A percentile compares a stretch with the other conserved stretches of the same genome.
These are phyloP conservation scores for Eugnorisma glareosa DNA, from an alignment of 2,888 invertebrate species.

Conservation along the genomic window DNA sequence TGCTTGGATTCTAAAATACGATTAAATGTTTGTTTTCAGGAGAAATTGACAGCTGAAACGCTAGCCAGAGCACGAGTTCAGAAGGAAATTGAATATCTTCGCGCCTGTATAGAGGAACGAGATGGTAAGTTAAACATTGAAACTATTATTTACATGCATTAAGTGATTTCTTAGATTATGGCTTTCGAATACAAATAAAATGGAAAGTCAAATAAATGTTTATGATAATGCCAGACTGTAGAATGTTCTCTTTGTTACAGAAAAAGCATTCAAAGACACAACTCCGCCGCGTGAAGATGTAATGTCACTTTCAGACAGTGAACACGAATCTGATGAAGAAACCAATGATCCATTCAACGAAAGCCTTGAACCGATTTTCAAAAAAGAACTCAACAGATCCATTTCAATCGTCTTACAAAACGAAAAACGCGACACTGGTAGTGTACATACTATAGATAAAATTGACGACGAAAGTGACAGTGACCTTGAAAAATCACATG, in stretches of 20 bases:
- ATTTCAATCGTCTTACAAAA: conserved; percentile 67
- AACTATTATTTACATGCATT: not conserved
- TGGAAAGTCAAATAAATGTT: not conserved
- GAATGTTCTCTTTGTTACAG: conserved; percentile 73
- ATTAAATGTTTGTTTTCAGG: conserved; percentile 67
- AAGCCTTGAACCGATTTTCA: conserved; percentile 83
- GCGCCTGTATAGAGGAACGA: conserved; percentile 82
- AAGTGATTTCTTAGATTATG: not conserved
- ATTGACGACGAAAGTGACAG: conserved; percentile 65
- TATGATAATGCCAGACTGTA: not conserved
- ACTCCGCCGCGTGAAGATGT: conserved; percentile 68
- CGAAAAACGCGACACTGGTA: conserved; percentile 55
- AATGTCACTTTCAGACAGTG: conserved; percentile 74
- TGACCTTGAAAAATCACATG: conserved; percentile 69
- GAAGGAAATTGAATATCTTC: conserved; percentile 80
- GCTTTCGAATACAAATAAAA: not conserved
- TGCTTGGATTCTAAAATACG: not conserved
- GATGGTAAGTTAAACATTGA: conserved; percentile 73
- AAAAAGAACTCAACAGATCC: conserved; percentile 75
- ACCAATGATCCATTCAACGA: conserved; percentile 78
- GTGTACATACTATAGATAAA: conserved; percentile 59
- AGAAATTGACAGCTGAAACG: conserved; percentile 77
- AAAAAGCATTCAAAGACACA: conserved; percentile 74
- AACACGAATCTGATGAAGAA: conserved; percentile 74
- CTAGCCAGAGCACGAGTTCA: conserved; percentile 78